Percentiles rank a stretch among this genome's conserved stretches.
These are phyloP conservation scores for Leptura quadrifasciata DNA, from an alignment of 2,888 invertebrate species.

Conservation along the genomic window DNA sequence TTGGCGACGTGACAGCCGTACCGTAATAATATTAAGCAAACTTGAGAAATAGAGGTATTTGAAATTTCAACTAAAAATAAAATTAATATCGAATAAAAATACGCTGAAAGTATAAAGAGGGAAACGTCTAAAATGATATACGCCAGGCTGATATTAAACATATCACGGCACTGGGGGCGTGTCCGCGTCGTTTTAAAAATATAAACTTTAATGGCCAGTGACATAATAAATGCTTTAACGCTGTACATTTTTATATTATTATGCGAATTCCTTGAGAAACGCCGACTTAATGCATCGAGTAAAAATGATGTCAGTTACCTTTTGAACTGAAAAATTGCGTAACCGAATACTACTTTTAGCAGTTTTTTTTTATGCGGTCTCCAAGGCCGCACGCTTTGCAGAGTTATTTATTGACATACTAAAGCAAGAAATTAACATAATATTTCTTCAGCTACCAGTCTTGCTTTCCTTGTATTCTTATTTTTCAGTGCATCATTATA, in stretches of 20 bases:
- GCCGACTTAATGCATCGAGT: neutral
- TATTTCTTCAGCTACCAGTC: constrained; percentile 25
- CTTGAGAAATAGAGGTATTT: neutral
- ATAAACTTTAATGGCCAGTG: constrained; percentile 16
- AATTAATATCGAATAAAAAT: neutral
- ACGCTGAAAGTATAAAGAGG: neutral
- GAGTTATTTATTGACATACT: constrained; percentile 29
- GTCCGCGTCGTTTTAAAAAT: constrained; percentile 26
- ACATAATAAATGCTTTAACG: constrained; percentile 24
- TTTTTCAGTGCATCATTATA: neutral
- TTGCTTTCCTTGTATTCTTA: neutral
- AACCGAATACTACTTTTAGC: constrained; percentile 8
- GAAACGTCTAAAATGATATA: constrained; percentile 8
- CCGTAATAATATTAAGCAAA: neutral
- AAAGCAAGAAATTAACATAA: constrained; percentile 26
- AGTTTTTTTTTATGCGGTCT: constrained; percentile 14
- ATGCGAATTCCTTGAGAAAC: constrained; percentile 5
- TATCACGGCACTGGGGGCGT: neutral
- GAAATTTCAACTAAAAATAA: neutral
- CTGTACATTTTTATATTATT: constrained; percentile 8
- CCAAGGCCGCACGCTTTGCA: constrained; percentile 30
- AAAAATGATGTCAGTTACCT: constrained; percentile 30
- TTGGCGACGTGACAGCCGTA: no score
- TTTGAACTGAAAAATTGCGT: constrained; percentile 36
- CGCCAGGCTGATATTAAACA: neutral